These are phyloP conservation scores for Callocephalon fimbriatum DNA, from an alignment of 2,113 vertebrate species.

Conservation along the genomic window DNA sequence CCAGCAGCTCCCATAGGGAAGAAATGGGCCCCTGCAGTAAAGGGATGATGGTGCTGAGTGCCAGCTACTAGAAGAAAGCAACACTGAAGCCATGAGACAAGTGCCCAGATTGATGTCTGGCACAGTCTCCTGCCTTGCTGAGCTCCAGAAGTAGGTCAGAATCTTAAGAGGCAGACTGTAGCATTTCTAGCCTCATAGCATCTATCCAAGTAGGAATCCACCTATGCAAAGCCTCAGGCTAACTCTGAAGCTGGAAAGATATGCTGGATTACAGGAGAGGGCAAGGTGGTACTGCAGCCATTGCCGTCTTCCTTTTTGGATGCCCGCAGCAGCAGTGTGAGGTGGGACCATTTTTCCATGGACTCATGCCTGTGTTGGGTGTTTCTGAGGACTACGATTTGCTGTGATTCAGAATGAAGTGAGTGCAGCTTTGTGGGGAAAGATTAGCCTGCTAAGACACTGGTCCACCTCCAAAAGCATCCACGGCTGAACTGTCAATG, in stretches of 20 bases:
- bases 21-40: background rate
- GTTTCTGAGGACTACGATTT: background rate
- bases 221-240: background rate
- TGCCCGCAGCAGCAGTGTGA: background rate
- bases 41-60: background rate
- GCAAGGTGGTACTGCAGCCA: background rate
- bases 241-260: background rate
- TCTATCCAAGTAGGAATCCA: background rate
- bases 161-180: background rate
- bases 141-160: conserved; percentile 15
- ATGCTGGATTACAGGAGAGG: background rate
- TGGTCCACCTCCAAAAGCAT: background rate
- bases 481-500: background rate
- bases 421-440: background rate
- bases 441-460: background rate
- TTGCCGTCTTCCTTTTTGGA: background rate
- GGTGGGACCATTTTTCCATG: accelerated
- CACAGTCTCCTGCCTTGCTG: background rate
- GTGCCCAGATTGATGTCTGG: background rate
- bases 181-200: background rate
- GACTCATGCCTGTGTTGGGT: accelerated
- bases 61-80: background rate
- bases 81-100: background rate
- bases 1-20: background rate
- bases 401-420: background rate